Conservation (phyloP, 2,888 invertebrate species). For the Amphipoea lucens region DNA sequence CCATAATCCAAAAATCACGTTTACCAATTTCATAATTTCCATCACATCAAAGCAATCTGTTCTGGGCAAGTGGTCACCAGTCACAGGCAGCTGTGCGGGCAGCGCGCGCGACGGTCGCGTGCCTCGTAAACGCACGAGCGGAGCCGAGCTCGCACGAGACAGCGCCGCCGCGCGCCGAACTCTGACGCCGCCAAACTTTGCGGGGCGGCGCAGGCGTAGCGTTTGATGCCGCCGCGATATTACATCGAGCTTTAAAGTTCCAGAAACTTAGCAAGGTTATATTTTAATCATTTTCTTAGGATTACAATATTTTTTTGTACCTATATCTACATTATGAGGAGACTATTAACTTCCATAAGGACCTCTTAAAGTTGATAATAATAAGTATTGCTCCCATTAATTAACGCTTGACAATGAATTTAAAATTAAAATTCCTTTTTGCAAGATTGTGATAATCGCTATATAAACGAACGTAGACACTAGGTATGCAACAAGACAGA, state of each 20-base stretch:
- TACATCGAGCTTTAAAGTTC: conserved; percentile 22
- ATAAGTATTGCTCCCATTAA: conserved; percentile 6
- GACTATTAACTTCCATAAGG: background rate
- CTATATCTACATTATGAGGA: background rate
- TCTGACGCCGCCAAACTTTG: conserved; percentile 56
- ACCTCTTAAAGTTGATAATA: background rate
- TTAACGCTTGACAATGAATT: conserved; percentile 34
- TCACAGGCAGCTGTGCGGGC: conserved; percentile 74
- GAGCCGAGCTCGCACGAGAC: conserved; percentile 79
- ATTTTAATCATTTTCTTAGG: background rate
- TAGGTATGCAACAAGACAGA: conserved; percentile 69
- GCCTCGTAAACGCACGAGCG: conserved; percentile 83
- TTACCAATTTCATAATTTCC: conserved; percentile 59
- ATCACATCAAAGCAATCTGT: conserved; percentile 78
- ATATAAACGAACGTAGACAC: conserved; percentile 47
- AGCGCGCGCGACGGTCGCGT: conserved; percentile 86
- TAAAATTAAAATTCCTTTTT: conserved; percentile 43
- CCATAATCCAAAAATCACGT: conserved; percentile 27
- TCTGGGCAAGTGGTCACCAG: conserved; percentile 81
- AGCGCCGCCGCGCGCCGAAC: conserved; percentile 60
- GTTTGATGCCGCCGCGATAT: conserved; percentile 57
- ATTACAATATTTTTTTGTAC: background rate
- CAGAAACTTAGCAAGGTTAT: background rate
- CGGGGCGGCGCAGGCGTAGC: conserved; percentile 48
- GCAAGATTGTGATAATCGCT: conserved; percentile 40